These are phyloP conservation scores for Morpho achilles DNA, from an alignment of 2,888 invertebrate species.

Conservation along the genomic window DNA sequence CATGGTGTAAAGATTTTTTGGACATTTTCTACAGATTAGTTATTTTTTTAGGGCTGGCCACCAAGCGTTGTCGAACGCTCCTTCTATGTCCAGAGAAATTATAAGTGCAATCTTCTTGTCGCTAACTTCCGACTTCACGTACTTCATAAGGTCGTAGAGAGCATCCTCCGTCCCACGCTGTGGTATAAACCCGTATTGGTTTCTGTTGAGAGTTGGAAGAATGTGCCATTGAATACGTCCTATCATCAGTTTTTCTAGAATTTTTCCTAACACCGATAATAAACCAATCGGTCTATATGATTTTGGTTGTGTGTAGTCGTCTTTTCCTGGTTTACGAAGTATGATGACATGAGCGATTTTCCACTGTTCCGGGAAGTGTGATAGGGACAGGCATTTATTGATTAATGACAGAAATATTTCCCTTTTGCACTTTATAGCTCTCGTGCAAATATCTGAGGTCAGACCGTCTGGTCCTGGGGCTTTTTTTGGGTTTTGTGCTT, in stretches of 20 bases:
- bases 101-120: slow-evolving; percentile 12
- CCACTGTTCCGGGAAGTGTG: slow-evolving; percentile 25
- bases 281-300: slow-evolving; percentile 30
- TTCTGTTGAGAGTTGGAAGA: slow-evolving; percentile 9
- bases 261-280: slow-evolving; percentile 23
- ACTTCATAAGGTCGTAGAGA: slow-evolving; percentile 12
- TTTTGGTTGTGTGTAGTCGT: slow-evolving; percentile 25
- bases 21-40: too few species aligned
- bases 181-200: slow-evolving; percentile 28
- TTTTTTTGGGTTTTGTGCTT: slow-evolving; percentile 20
- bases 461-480: slow-evolving; percentile 30
- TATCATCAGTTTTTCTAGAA: slow-evolving; percentile 22
- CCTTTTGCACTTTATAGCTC: slow-evolving; percentile 12
- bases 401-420: slow-evolving; percentile 20
- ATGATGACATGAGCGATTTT: slow-evolving; percentile 26
- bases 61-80: too few species aligned
- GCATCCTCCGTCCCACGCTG: slow-evolving; percentile 10
- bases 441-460: slow-evolving; percentile 31
- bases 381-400: slow-evolving; percentile 27
- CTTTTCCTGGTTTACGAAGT: slow-evolving; percentile 28
- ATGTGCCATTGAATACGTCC: slow-evolving; percentile 22
- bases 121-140: slow-evolving; percentile 4
- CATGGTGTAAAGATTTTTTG: too few species aligned
- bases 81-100: background rate
- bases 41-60: too few species aligned